Conservation (phyloP, 2,797 vertebrate genomes). For the Heterohyrax brucei region DNA sequence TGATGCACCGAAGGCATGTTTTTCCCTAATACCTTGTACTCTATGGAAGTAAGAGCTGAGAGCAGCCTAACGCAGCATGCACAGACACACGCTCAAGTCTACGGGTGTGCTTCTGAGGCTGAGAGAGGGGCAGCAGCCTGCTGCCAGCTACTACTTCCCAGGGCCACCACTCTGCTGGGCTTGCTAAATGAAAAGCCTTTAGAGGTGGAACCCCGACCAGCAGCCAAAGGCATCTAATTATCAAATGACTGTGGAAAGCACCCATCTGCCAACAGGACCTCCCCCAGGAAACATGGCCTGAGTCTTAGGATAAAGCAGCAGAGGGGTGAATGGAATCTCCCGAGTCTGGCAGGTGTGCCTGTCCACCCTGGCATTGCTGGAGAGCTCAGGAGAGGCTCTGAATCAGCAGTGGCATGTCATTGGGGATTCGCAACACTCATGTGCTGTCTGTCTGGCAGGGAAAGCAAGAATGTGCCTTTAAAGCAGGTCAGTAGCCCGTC, state of each 20-base stretch:
- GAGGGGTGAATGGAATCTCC: background rate
- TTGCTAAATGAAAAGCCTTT: background rate
- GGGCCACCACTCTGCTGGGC: background rate
- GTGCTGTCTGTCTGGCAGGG: background rate
- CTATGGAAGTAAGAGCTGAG: background rate
- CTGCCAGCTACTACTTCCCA: background rate
- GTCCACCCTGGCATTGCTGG: too few species aligned
- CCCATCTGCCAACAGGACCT: background rate
- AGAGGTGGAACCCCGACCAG: background rate
- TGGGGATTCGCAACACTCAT: background rate
- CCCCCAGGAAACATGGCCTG: background rate
- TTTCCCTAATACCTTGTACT: too few species aligned
- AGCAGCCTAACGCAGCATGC: background rate
- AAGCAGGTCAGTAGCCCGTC: background rate
- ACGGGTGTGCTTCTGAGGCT: background rate
- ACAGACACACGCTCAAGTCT: too few species aligned
- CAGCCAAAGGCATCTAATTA: conserved; percentile 30
- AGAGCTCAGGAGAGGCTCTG: background rate
- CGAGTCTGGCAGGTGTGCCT: fast-evolving
- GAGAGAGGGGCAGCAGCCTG: background rate
- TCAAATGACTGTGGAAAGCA: background rate
- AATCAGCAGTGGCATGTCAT: too few species aligned
- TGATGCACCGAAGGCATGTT: fast-evolving
- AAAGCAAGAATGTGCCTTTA: background rate
- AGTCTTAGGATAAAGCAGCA: background rate